phyloP scores from a whole-genome alignment of 2,888 invertebrate genomes.

The Ypsolopha scabrella region DNA sequence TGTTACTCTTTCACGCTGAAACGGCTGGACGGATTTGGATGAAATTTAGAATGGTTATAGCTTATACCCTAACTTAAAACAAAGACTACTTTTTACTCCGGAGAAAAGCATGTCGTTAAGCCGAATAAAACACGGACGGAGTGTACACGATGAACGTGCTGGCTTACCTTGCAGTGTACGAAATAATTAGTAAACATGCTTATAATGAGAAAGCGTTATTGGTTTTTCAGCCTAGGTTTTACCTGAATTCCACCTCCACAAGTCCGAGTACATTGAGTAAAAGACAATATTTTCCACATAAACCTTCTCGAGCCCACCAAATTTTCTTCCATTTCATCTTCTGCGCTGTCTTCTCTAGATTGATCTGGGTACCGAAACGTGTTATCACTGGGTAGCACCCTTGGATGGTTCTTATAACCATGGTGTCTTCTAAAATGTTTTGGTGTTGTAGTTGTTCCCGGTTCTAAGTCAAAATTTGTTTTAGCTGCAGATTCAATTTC shows the following conservation, averaged over 20 bases:
- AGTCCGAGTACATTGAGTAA: conserved; percentile 81
- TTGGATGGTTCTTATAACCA: conserved; percentile 30
- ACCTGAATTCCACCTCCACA: conserved; percentile 86
- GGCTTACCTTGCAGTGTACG: no score
- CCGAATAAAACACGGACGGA: no score
- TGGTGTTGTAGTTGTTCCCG: conserved; percentile 26
- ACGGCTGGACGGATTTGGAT: no score
- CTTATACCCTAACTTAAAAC: no score
- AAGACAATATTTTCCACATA: conserved; percentile 83
- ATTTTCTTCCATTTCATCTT: conserved; percentile 40
- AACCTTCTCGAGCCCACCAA: conserved; percentile 64
- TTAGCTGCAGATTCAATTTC: conserved; percentile 34
- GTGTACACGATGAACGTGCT: no score
- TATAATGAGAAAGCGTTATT: no score
- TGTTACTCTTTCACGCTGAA: no score
- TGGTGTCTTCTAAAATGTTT: conserved; percentile 54
- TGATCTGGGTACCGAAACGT: conserved; percentile 26
- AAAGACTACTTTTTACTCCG: no score
- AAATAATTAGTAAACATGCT: background rate
- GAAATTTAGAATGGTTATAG: no score
- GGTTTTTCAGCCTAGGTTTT: conserved; percentile 4
- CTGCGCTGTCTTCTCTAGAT: conserved; percentile 24
- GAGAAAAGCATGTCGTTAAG: no score
- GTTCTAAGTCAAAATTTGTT: conserved; percentile 15
- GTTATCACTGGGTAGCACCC: conserved; percentile 12